These are phyloP conservation scores for Ianthella basta DNA, from an alignment of 37 sponge, comb jelly and placozoan species.

Conservation along the genomic window DNA sequence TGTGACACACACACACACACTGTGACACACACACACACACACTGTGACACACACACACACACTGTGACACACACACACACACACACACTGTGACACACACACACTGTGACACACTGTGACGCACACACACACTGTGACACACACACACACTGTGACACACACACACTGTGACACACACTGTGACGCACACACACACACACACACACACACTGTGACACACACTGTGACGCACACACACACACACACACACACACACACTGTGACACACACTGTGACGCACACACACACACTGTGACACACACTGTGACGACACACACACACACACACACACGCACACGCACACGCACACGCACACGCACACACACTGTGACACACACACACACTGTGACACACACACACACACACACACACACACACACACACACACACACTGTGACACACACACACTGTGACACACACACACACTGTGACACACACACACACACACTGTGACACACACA, in stretches of 20 bases:
- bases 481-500: constrained; percentile 19
- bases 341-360: constrained; percentile 29
- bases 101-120: no score
- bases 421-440: constrained; percentile 10
- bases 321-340: constrained; percentile 19
- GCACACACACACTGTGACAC: constrained; percentile 17
- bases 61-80: constrained; percentile 18
- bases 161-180: constrained; percentile 8
- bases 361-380: constrained; percentile 18
- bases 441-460: constrained; percentile 27
- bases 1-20: constrained; percentile 6
- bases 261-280: no score
- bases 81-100: constrained; percentile 24
- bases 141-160: constrained; percentile 18
- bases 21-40: constrained; percentile 18
- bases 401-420: constrained; percentile 18
- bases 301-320: constrained; percentile 1
- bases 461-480: constrained; percentile 18
- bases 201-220: constrained; percentile 30
- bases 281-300: constrained; percentile 5
- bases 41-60: constrained; percentile 21
- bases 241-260: constrained; percentile 24
- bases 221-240: constrained; percentile 15
- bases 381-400: constrained; percentile 3
- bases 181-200: constrained; percentile 25